Evolutionary conservation across 2,888 invertebrate genomes (phyloP).

Genomic region (Tenthredo mesomela): DNA sequence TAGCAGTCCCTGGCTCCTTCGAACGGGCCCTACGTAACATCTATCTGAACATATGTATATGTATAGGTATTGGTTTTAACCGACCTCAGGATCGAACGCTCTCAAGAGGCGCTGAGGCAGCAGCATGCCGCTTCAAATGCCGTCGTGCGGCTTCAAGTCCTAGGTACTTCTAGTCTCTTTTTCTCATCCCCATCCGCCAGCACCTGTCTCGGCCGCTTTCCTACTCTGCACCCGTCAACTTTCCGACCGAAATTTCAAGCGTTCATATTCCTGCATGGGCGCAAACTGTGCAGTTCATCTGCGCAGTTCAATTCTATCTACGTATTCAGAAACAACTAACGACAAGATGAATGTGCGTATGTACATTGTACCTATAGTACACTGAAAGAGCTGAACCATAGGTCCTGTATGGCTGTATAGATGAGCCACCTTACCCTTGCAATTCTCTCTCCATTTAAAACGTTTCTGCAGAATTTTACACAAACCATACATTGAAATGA

Average conservation of each 20-base stretch:
- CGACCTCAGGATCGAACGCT: slow-evolving; percentile 34
- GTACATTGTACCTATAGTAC: not conserved
- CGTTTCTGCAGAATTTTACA: not conserved
- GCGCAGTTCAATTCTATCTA: not conserved
- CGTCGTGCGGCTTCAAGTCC: slow-evolving; percentile 34
- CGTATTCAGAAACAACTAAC: not conserved
- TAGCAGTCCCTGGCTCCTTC: not conserved
- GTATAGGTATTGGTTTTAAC: slow-evolving; percentile 29
- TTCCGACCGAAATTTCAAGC: not conserved
- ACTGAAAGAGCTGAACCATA: not conserved
- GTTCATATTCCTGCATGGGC: not conserved
- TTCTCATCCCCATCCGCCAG: not conserved
- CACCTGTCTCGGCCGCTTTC: not conserved
- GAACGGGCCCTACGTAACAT: not conserved
- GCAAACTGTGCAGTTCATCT: not conserved
- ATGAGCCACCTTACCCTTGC: not conserved
- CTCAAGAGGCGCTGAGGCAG: slow-evolving; percentile 50
- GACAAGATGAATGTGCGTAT: not conserved
- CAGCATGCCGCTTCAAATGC: slow-evolving; percentile 35
- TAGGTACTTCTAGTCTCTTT: slow-evolving; percentile 42
- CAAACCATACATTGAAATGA: not conserved
- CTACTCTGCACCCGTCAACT: slow-evolving; percentile 10
- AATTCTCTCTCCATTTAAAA: not conserved
- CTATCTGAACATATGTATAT: slow-evolving; percentile 4
- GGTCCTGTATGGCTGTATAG: not conserved